Percentiles rank a stretch among this genome's conserved stretches.
These are phyloP conservation scores for Phylloscopus trochiloides DNA, from an alignment of 2,113 vertebrate genomes.

Conservation along the genomic window DNA sequence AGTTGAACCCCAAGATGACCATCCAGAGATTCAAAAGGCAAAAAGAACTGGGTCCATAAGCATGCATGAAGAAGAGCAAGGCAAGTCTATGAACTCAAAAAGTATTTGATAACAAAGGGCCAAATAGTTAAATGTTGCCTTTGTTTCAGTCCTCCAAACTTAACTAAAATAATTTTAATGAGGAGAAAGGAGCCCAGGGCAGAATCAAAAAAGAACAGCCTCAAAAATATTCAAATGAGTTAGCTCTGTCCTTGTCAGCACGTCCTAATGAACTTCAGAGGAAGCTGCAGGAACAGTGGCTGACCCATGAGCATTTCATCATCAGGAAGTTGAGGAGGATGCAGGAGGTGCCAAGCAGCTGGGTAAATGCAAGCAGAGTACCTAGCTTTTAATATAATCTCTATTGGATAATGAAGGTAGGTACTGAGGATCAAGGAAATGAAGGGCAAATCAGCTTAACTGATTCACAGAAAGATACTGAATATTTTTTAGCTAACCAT, in stretches of 20 bases:
- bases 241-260: constrained; percentile 3
- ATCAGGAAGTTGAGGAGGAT: neutral
- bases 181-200: constrained; percentile 31
- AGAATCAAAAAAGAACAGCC: constrained; percentile 1
- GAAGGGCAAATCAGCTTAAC: neutral
- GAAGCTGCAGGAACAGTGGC: neutral
- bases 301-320: constrained; percentile 4
- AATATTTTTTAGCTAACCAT: neutral
- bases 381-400: neutral
- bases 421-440: neutral
- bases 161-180: constrained; percentile 51
- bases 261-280: constrained; percentile 49
- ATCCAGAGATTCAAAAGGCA: neutral
- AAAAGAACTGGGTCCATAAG: neutral
- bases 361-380: neutral
- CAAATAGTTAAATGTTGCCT: constrained; percentile 8
- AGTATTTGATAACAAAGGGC: neutral
- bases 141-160: constrained; percentile 34
- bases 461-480: neutral
- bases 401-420: neutral
- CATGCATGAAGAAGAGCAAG: neutral
- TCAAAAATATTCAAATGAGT: constrained; percentile 9
- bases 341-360: neutral
- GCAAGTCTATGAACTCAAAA: neutral
- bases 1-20: neutral